A percentile compares a stretch with the other conserved stretches of the same genome.
Conservation (phyloP, 2,113 vertebrate species). For the Raja brachyura region DNA sequence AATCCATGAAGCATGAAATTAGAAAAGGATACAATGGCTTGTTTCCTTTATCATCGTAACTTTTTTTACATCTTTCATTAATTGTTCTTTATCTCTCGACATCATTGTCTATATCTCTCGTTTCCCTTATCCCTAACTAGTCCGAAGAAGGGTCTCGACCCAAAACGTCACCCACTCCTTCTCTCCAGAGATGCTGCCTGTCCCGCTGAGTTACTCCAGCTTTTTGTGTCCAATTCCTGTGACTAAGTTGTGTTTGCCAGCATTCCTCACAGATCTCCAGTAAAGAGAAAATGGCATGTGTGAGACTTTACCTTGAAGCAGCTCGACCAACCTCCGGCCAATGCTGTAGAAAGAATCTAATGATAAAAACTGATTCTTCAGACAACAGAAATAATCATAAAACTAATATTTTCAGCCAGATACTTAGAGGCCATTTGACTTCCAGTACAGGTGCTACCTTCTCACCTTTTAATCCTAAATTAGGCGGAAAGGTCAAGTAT, state of each 20-base stretch:
- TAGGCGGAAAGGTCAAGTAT: background rate
- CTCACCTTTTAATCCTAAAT: conserved; percentile 24
- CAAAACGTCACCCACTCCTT: too few relatives aligned
- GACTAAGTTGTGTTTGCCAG: background rate
- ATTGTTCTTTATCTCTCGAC: too few relatives aligned
- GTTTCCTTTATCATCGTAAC: too few relatives aligned
- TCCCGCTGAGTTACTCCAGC: too few relatives aligned
- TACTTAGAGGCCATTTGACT: background rate
- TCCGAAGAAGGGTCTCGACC: too few relatives aligned
- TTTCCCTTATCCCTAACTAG: too few relatives aligned
- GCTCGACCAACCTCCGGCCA: background rate
- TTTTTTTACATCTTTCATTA: too few relatives aligned
- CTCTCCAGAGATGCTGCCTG: too few relatives aligned
- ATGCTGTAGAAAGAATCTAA: background rate
- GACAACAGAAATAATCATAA: background rate
- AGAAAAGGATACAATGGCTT: too few relatives aligned
- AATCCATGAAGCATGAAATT: too few relatives aligned
- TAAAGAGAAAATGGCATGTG: background rate
- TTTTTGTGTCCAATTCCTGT: background rate
- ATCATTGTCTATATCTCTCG: too few relatives aligned
- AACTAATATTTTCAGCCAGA: background rate
- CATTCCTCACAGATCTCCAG: background rate
- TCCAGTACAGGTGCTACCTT: background rate
- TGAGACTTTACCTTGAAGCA: background rate
- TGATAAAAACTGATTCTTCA: too few relatives aligned